Evolutionary conservation across 2,113 vertebrate genomes (phyloP), one percentile per base, ranked within the genome.

Genomic region (Aptenodytes patagonicus): DNA sequence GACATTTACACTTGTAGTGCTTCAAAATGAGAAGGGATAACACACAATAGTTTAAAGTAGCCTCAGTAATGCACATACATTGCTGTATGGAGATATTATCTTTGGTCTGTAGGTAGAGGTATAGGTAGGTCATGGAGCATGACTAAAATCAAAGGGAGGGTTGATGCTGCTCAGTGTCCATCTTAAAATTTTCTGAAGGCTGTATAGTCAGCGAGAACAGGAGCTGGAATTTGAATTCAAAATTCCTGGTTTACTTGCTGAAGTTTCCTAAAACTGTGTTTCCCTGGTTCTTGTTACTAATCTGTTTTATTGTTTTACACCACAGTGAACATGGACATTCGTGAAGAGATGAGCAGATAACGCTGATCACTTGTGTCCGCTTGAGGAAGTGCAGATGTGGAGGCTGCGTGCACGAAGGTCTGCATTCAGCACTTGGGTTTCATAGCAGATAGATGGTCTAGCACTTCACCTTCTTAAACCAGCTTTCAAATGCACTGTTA

Each of bases 321-420:
- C 29, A 3, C 40, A 10, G 25, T 13, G 79, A 61, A 2, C 3
- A 3, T 2, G 4, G 28, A 21, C 17, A 7, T 36, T 44, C 5
- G 10, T 47, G 52, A 36, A n/a, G 62, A 40, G 47, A 55, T 15
- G 25, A 20, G 13, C 34, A 42, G 55, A 4, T 57, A 34, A 5
- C 0, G 2, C 70, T 10, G 54, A 2, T 32, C 26, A 1, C 13
- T 9, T 8, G 14, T 11, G 47, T 25, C n/a, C 0, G 1, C 38
- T 10, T 34, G 7, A 22, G 54, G 25, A 62, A 11, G 21, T 4
- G 9, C 0, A 1, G 58, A 11, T 32, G 17, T 5, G 44, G 66
- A 31, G 25, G 16, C 36, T 62, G 34, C 3, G 25, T 16, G 13
- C 5, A 1, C 0, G 1, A 22, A 24, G 11, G 20, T 12, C 78